Percentiles rank a stretch among this genome's conserved stretches.
Evolutionary conservation across 2,888 invertebrate species (phyloP).

Genomic region (Tenthredo amoena): DNA sequence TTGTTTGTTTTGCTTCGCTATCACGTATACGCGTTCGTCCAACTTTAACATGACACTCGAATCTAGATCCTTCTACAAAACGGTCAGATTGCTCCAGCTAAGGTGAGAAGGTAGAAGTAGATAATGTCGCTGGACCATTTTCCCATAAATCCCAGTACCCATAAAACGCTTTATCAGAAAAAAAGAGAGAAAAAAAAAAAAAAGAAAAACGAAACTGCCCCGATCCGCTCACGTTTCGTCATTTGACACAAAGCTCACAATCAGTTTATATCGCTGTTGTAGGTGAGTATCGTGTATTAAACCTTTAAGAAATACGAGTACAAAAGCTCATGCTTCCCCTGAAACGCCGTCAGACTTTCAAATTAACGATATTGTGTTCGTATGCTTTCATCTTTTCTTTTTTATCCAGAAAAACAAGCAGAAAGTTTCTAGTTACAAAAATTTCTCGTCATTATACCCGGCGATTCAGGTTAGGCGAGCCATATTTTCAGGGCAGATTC

Average conservation of each 20-base stretch:
- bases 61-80: conserved; percentile 34
- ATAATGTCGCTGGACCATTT: conserved; percentile 36
- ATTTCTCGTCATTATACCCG: no score
- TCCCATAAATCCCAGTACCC: conserved; percentile 29
- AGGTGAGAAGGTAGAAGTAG: conserved; percentile 23
- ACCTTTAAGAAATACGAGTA: conserved; percentile 5
- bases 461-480: no score
- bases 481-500: no score
- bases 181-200: not conserved
- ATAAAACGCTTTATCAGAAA: conserved; percentile 44
- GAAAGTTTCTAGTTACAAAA: no score
- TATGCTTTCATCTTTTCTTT: not conserved
- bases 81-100: conserved; percentile 18
- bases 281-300: not conserved
- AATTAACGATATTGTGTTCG: not conserved
- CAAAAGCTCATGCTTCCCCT: not conserved
- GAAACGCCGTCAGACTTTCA: not conserved
- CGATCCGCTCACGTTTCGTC: conserved; percentile 20
- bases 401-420: not conserved
- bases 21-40: not conserved
- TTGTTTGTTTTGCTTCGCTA: not conserved
- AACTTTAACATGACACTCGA: conserved; percentile 10
- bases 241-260: conserved; percentile 31
- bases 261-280: conserved; percentile 1
- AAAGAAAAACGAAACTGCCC: not conserved